Percentiles rank a stretch among this genome's conserved stretches.
These are phyloP conservation scores for Hozukius guyotensis DNA, from an alignment of 2,797 vertebrate species.

Conservation along the genomic window DNA sequence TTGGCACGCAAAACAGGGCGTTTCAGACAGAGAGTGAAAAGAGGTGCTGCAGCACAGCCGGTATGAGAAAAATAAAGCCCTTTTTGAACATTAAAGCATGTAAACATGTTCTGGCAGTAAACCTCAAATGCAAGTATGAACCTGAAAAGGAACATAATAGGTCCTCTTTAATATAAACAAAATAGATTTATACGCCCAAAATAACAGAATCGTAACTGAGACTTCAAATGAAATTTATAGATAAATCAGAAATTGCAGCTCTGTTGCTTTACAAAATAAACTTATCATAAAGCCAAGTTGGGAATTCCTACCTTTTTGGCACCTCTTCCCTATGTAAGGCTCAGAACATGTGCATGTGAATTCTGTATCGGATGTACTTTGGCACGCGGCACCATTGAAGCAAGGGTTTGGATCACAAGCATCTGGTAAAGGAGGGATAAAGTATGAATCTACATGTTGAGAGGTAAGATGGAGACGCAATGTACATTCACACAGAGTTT, in stretches of 20 bases:
- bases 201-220: not conserved
- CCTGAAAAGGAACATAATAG: no score
- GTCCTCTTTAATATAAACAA: not conserved
- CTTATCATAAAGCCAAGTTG: not conserved
- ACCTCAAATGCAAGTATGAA: no score
- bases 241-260: not conserved
- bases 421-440: conserved; percentile 33
- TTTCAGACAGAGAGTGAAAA: no score
- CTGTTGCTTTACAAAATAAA: not conserved
- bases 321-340: conserved; percentile 68
- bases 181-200: not conserved
- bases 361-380: not conserved
- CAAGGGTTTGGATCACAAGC: conserved; percentile 74
- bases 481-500: not conserved
- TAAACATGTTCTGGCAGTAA: no score
- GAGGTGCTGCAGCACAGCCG: no score
- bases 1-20: no score
- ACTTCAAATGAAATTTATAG: not conserved
- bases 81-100: no score
- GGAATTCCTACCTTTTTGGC: conserved; percentile 59
- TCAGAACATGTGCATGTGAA: conserved; percentile 64
- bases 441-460: not conserved
- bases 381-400: conserved; percentile 63
- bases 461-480: not conserved
- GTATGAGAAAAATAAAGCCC: no score